Evolutionary conservation across 37 sponge, comb jelly and placozoan genomes (phyloP).

Genomic region (Bolinopsis microptera): DNA sequence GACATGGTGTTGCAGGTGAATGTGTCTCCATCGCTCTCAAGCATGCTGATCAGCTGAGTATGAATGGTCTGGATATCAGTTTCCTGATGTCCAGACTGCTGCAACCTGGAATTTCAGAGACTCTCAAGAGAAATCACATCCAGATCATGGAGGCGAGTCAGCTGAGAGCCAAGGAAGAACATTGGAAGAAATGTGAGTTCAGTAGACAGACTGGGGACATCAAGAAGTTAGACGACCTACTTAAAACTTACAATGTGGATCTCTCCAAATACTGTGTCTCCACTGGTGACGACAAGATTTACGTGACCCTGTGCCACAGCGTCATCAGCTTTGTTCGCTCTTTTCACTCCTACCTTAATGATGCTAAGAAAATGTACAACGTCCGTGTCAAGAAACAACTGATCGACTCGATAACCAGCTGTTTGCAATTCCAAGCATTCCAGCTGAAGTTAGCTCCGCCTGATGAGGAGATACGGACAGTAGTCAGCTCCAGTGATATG

Average conservation of each 20-base stretch:
- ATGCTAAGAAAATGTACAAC: conserved; percentile 65
- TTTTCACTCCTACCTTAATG: conserved; percentile 38
- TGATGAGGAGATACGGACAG: not conserved
- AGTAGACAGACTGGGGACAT: not conserved
- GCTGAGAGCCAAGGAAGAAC: conserved; percentile 51
- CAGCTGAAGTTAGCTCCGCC: conserved; percentile 33
- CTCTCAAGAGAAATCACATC: conserved; percentile 39
- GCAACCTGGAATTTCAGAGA: conserved; percentile 36
- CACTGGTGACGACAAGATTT: not conserved
- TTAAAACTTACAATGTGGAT: conserved; percentile 16
- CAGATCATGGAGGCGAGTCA: conserved; percentile 62
- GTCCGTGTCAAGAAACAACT: conserved; percentile 34
- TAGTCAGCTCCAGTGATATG: conserved; percentile 11
- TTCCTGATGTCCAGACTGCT: conserved; percentile 16
- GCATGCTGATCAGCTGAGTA: conserved; percentile 34
- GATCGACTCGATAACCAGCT: conserved; percentile 42
- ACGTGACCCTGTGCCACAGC: conserved; percentile 24
- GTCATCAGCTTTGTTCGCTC: conserved; percentile 62
- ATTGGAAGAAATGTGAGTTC: conserved; percentile 41
- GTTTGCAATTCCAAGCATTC: conserved; percentile 47
- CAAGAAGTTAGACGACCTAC: conserved; percentile 33
- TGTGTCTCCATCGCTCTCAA: conserved; percentile 56
- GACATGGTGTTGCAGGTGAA: conserved; percentile 50
- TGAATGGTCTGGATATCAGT: conserved; percentile 33
- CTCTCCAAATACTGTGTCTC: conserved; percentile 28